Evolutionary conservation across 2,888 invertebrate genomes (phyloP), one percentile per base, ranked within the genome.

Genomic region (Alloplasta piceator): DNA sequence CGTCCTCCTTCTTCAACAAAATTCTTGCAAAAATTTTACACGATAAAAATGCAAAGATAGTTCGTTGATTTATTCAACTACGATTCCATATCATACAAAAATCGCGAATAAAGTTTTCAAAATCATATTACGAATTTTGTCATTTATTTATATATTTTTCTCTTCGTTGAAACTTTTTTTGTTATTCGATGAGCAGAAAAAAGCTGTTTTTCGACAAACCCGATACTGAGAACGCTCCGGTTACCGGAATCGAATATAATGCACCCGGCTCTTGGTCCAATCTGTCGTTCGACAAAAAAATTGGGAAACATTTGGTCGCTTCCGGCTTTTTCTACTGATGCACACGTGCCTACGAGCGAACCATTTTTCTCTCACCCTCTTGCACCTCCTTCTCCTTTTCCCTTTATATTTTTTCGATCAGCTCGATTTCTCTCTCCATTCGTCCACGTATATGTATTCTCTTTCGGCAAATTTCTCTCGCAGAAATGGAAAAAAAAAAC

Each of bases 241-340:
- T 60, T 16, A 50, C 41, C 41, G 41, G 67, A 66, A 67, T 52
- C 67, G 68, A 52, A 68, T 75, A 61, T 68, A 68, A 75, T 60
- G 43, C 43, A 43, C 12, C 10, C 26, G 52, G n/a, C 52, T 6
- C 52, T 52, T 26, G 14, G 52, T 61, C 61, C 66, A 70, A 74
- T 46, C 81, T 78, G 67, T 70, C 70, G 78, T 75, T 26, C 71
- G 76, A 66, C 55, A 41, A 39, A 81, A 82, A 83, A 83, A 85
- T 83, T 81, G 84, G 82, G 67, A 83, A 83, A 83, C 83, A 82
- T 85, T 85, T 80, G 82, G 83, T 76, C 82, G 82, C 52, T 12
- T 85, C 82, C 83, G 82, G 79, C 64, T 74, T 81, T 82, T 84
- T 80, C 68, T 46, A 78, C 56, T 55, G 70, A 67, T 81, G 63